Evolutionary conservation across 2,113 vertebrate species (phyloP).

Genomic region (Rissa tridactyla): DNA sequence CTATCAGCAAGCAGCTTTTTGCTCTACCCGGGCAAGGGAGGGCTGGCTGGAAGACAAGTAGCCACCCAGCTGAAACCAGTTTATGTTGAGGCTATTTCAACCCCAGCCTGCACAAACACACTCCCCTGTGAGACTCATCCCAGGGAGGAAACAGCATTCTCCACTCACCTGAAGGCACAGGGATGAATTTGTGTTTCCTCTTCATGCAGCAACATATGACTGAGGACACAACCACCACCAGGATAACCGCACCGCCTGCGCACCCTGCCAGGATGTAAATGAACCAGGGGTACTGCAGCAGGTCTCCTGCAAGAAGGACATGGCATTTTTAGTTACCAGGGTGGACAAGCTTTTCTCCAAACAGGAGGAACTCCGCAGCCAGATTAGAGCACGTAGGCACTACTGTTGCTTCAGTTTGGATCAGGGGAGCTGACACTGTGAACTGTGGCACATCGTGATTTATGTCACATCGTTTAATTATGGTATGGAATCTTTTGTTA

Average conservation of each 20-base stretch:
- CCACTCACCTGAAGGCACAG: conserved; percentile 60
- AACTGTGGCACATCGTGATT: rapidly evolving
- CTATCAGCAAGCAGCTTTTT: neutral
- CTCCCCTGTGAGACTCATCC: neutral
- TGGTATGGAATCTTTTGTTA: neutral
- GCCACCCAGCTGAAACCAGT: neutral
- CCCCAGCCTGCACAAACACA: neutral
- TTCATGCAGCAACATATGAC: conserved; percentile 61
- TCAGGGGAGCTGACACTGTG: neutral
- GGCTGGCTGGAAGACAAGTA: neutral
- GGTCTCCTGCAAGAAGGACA: conserved; percentile 25
- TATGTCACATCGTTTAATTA: neutral
- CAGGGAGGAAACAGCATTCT: rapidly evolving
- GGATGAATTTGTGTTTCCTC: conserved; percentile 57
- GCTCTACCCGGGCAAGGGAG: neutral
- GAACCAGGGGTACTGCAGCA: conserved; percentile 56
- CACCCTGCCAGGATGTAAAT: conserved; percentile 55
- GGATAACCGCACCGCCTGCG: neutral
- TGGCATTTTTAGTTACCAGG: neutral
- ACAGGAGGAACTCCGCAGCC: neutral
- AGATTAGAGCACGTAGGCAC: neutral
- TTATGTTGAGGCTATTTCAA: neutral
- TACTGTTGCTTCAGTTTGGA: neutral
- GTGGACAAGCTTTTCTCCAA: neutral
- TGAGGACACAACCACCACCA: conserved; percentile 35